phyloP scores from a whole-genome alignment of 2,888 invertebrate species.

The Plebejus melissa region DNA sequence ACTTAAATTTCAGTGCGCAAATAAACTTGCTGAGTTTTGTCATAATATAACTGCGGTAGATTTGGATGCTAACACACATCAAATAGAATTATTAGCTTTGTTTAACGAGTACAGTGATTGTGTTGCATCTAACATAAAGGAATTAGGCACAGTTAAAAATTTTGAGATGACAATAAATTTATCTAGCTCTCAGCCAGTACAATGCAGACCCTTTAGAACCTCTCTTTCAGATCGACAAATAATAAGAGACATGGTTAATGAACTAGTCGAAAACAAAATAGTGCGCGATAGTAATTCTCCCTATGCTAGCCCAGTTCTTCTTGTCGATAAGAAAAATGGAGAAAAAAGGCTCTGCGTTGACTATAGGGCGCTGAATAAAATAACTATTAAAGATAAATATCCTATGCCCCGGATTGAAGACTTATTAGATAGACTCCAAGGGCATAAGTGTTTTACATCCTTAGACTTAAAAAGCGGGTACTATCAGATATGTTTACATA shows the following conservation, averaged over 20 bases:
- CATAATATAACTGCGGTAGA: too few relatives aligned
- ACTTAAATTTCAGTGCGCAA: background rate
- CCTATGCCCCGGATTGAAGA: conserved; percentile 3
- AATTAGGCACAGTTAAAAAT: conserved; percentile 20
- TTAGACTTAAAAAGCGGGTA: background rate
- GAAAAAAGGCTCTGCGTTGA: conserved; percentile 24
- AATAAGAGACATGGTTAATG: conserved; percentile 15
- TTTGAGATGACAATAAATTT: conserved; percentile 23
- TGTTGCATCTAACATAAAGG: background rate
- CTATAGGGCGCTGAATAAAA: conserved; percentile 22
- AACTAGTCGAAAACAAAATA: conserved; percentile 9
- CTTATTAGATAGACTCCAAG: conserved; percentile 39
- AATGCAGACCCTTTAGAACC: conserved; percentile 12
- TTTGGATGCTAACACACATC: too few relatives aligned
- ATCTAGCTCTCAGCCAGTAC: background rate
- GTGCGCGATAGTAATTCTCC: conserved; percentile 35
- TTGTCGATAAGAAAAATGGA: conserved; percentile 22
- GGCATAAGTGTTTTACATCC: conserved; percentile 25
- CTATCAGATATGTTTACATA: background rate
- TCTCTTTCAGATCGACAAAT: background rate
- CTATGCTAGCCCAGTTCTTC: conserved; percentile 21
- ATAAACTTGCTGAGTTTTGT: too few relatives aligned
- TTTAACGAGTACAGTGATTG: conserved; percentile 9
- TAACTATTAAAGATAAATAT: conserved; percentile 12
- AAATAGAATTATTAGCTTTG: conserved; percentile 32